A percentile compares a stretch with the other conserved stretches of the same genome.
These are phyloP conservation scores for Cheiracanthium punctorium DNA, from an alignment of 2,888 invertebrate genomes.

Conservation along the genomic window DNA sequence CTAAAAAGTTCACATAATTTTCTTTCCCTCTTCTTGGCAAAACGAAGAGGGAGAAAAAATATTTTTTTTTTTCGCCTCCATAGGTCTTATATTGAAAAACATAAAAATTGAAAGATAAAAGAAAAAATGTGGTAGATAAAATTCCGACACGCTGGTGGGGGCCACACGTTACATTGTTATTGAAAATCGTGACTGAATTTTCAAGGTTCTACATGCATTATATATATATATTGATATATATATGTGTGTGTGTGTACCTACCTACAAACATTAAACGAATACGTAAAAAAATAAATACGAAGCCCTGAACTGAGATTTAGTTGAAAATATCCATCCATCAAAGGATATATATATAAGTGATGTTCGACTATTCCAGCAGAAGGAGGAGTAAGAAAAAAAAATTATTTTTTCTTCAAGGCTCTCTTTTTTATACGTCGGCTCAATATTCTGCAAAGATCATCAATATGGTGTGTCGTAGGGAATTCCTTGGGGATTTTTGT, in stretches of 20 bases:
- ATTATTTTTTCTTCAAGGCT: too few relatives aligned
- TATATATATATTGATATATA: too few relatives aligned
- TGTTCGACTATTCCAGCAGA: neutral
- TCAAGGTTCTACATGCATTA: slow-evolving; percentile 1
- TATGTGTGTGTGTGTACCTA: too few relatives aligned
- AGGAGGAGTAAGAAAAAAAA: too few relatives aligned
- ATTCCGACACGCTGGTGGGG: neutral
- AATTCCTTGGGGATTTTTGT: neutral
- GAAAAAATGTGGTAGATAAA: neutral
- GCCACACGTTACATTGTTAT: neutral
- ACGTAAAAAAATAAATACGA: too few relatives aligned
- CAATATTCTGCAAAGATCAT: neutral
- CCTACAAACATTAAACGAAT: too few relatives aligned
- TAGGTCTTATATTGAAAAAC: neutral
- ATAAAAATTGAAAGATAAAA: neutral
- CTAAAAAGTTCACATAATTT: too few relatives aligned
- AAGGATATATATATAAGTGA: neutral
- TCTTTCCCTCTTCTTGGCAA: too few relatives aligned
- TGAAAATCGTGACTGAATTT: neutral
- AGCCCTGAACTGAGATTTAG: neutral
- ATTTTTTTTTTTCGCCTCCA: too few relatives aligned
- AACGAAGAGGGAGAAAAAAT: too few relatives aligned
- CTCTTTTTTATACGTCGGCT: neutral
- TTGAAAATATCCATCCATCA: neutral
- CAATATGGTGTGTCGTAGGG: slow-evolving; percentile 2